Percentiles rank a stretch among this genome's conserved stretches.
Evolutionary conservation across 1,140 invertebrate genomes (phyloP).

Genomic region (Anoplolepis gracilipes): DNA sequence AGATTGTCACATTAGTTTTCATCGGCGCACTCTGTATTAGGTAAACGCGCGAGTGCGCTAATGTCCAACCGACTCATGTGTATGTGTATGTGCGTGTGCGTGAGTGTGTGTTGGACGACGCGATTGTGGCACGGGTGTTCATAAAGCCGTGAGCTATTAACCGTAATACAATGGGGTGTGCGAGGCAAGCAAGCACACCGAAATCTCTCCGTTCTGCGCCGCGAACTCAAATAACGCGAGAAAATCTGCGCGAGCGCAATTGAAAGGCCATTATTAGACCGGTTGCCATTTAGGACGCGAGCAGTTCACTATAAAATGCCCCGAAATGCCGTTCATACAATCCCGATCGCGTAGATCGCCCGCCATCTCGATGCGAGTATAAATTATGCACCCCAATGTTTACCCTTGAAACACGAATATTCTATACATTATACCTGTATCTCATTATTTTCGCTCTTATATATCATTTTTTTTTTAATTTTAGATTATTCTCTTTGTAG

Average conservation of each 20-base stretch:
- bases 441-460: neutral
- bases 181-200: slow-evolving; percentile 27
- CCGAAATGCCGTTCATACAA: neutral
- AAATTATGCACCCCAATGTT: neutral
- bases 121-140: slow-evolving; percentile 59
- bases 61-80: slow-evolving; percentile 27
- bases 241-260: slow-evolving; percentile 48
- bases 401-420: neutral
- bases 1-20: neutral
- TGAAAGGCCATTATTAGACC: slow-evolving; percentile 53
- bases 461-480: too few species aligned
- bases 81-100: neutral
- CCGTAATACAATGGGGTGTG: slow-evolving; percentile 63
- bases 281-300: slow-evolving; percentile 37
- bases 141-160: slow-evolving; percentile 68
- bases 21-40: slow-evolving; percentile 14
- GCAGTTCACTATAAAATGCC: slow-evolving; percentile 20
- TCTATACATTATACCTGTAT: neutral
- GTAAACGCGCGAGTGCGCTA: slow-evolving; percentile 40
- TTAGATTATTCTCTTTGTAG: too few species aligned
- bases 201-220: slow-evolving; percentile 57
- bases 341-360: neutral
- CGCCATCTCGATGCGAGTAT: neutral
- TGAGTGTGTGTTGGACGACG: slow-evolving; percentile 20
- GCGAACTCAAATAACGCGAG: slow-evolving; percentile 53